Evolutionary conservation across 2,888 invertebrate species (phyloP).

Genomic region (Onthophagus sagittarius): DNA sequence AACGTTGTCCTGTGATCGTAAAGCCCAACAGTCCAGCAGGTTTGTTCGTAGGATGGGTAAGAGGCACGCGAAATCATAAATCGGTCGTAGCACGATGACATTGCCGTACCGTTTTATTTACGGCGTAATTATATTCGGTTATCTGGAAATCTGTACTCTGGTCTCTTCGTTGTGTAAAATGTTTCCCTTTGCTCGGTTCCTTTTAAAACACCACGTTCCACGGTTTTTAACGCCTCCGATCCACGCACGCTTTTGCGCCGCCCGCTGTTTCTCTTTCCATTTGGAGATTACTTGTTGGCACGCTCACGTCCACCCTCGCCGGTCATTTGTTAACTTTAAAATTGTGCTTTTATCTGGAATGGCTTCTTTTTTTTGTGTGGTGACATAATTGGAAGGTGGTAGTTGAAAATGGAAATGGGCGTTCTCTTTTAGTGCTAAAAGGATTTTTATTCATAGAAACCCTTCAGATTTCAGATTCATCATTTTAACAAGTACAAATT

Average conservation of each 20-base stretch:
- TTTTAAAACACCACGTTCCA: slow-evolving; percentile 12
- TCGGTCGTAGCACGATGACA: slow-evolving; percentile 37
- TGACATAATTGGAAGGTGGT: slow-evolving; percentile 4
- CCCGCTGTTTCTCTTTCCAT: slow-evolving; percentile 19
- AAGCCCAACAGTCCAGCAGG: not conserved
- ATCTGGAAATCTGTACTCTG: slow-evolving; percentile 35
- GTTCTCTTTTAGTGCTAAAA: not conserved
- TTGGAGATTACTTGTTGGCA: slow-evolving; percentile 22
- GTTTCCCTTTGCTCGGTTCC: slow-evolving; percentile 20
- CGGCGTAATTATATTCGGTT: slow-evolving; percentile 36
- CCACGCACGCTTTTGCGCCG: slow-evolving; percentile 26
- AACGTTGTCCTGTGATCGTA: not conserved
- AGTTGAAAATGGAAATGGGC: not conserved
- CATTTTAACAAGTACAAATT: too few relatives aligned
- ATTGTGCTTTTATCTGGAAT: not conserved
- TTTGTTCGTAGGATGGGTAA: slow-evolving; percentile 28
- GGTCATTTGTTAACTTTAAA: not conserved
- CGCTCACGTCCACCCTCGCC: slow-evolving; percentile 14
- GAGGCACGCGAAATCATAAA: slow-evolving; percentile 39
- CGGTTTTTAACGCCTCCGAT: slow-evolving; percentile 30
- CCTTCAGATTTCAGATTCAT: too few relatives aligned
- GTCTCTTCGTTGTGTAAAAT: slow-evolving; percentile 20
- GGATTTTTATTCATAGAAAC: too few relatives aligned
- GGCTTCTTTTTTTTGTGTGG: not conserved
- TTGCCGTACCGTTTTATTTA: slow-evolving; percentile 38